These are phyloP conservation scores for Nansenia antarctica DNA, from an alignment of 2,113 vertebrate genomes.

Conservation along the genomic window DNA sequence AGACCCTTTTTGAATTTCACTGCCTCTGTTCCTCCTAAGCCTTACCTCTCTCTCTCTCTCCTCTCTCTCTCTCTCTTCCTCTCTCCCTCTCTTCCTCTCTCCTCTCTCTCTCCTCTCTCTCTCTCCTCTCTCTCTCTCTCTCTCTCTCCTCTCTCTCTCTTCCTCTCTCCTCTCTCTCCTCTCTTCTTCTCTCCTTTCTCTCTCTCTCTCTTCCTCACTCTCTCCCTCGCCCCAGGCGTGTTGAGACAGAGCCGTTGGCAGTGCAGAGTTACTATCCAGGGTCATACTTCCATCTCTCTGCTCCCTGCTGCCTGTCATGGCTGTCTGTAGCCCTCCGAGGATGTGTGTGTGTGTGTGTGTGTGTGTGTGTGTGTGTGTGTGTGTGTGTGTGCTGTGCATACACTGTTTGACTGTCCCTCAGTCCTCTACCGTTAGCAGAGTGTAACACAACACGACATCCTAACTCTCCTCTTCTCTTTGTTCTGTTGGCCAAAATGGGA, in stretches of 20 bases:
- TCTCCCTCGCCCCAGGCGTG: not conserved
- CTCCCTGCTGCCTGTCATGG: not conserved
- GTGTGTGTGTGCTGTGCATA: not conserved
- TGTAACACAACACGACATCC: no score
- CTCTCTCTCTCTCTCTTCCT: not conserved
- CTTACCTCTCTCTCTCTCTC: no score
- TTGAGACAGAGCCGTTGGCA: not conserved
- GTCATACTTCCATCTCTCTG: not conserved
- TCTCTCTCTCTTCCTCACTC: not conserved
- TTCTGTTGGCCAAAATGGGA: no score
- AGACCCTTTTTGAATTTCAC: not conserved
- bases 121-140: not conserved
- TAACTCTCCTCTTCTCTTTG: no score
- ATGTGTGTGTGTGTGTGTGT: no score
- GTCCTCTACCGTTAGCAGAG: no score
- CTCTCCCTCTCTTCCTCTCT: not conserved
- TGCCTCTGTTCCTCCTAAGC: no score
- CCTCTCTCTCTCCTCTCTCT: not conserved
- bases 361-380: no score
- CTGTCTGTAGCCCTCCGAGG: not conserved
- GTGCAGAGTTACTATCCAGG: no score
- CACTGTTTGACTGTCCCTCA: not conserved
- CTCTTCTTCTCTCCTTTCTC: not conserved
- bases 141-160: not conserved
- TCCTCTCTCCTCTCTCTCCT: not conserved